Conservation (phyloP, 1,140 invertebrate species). For the Ceratosolen fusciceps region DNA sequence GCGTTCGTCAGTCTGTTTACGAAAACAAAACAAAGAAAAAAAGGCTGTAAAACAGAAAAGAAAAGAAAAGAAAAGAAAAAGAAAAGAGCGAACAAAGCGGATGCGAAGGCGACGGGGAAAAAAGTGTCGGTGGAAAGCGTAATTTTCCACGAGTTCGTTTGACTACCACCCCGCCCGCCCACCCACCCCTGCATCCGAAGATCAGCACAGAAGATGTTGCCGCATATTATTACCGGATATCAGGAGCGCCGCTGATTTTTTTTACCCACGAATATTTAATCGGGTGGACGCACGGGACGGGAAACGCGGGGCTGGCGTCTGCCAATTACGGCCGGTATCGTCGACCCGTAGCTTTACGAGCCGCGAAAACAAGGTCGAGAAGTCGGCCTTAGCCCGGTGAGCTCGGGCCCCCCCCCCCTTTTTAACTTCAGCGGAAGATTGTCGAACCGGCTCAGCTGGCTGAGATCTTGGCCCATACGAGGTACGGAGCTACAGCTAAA, state of each 20-base stretch:
- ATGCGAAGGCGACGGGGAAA: background rate
- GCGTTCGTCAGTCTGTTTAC: too few species aligned
- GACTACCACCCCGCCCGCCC: too few species aligned
- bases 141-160: too few species aligned
- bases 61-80: too few species aligned
- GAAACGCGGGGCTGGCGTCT: background rate
- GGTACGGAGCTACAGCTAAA: conserved; percentile 2
- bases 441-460: background rate
- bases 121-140: background rate
- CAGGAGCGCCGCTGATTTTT: background rate
- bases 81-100: too few species aligned
- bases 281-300: background rate
- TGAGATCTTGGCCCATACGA: background rate
- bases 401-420: too few species aligned
- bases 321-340: background rate
- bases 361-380: conserved; percentile 15
- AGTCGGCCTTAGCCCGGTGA: background rate
- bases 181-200: background rate
- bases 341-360: background rate
- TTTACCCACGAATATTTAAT: background rate
- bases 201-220: conserved; percentile 1
- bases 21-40: too few species aligned
- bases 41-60: too few species aligned
- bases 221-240: too few species aligned
- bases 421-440: conserved; percentile 14